A percentile compares a stretch with the other conserved stretches of the same genome.
phyloP scores from a whole-genome alignment of 2,888 invertebrate species.

The Mystacides longicornis region DNA sequence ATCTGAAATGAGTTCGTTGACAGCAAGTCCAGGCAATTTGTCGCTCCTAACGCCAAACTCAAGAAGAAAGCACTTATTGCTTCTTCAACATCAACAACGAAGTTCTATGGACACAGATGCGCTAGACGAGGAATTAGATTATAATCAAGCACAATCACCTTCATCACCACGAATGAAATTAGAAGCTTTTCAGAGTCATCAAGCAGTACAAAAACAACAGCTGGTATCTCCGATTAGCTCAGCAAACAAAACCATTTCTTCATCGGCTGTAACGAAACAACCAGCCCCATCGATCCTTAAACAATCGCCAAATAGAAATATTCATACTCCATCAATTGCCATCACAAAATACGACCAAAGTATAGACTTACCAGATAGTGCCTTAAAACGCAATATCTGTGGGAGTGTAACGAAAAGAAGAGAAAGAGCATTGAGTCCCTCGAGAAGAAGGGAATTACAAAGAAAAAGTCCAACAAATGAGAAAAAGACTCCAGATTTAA shows the following conservation, averaged over 20 bases:
- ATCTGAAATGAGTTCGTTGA: conserved; percentile 38
- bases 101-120: conserved; percentile 82
- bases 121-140: conserved; percentile 63
- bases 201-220: conserved; percentile 39
- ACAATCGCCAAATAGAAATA: conserved; percentile 32
- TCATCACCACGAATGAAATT: conserved; percentile 48
- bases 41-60: conserved; percentile 70
- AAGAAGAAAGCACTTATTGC: conserved; percentile 64
- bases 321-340: conserved; percentile 50
- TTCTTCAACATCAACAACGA: conserved; percentile 77
- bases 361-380: conserved; percentile 38
- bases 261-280: conserved; percentile 44
- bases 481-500: conserved; percentile 24
- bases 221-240: conserved; percentile 40
- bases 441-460: conserved; percentile 40
- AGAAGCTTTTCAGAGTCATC: conserved; percentile 38
- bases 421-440: conserved; percentile 47
- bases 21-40: conserved; percentile 40
- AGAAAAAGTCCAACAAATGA: conserved; percentile 23
- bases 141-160: conserved; percentile 41
- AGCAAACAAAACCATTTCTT: conserved; percentile 27
- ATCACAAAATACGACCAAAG: conserved; percentile 47
- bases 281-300: conserved; percentile 30
- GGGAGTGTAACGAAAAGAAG: conserved; percentile 48
- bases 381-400: conserved; percentile 39